Conservation (phyloP, 2,113 vertebrate species). For the Pseudorectes ferrugineus region DNA sequence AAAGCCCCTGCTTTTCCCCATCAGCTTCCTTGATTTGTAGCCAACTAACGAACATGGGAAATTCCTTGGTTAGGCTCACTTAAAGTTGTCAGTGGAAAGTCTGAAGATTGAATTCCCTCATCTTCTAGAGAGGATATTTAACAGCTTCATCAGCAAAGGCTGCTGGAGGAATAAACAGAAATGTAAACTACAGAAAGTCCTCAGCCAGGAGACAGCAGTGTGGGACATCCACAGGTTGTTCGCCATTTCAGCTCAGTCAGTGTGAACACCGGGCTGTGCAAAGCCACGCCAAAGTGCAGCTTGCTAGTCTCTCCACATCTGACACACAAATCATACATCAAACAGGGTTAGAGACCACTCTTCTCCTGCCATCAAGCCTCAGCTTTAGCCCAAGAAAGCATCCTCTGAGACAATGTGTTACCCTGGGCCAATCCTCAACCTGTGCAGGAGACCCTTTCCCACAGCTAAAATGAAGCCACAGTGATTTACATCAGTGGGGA, state of each 20-base stretch:
- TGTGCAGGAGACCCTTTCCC: not conserved
- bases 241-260: not conserved
- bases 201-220: not conserved
- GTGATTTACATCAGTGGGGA: not conserved
- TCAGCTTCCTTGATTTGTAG: not conserved
- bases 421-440: not conserved
- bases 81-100: constrained; percentile 29
- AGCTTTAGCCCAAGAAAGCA: not conserved
- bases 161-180: not conserved
- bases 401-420: not conserved
- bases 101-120: not conserved
- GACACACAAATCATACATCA: not conserved
- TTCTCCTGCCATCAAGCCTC: not conserved
- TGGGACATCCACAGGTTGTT: not conserved
- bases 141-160: not conserved
- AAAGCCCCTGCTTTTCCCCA: not conserved
- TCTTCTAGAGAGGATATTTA: not conserved
- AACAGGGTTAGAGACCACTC: not conserved
- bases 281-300: not conserved
- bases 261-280: not conserved
- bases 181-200: not conserved
- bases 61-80: constrained; percentile 12
- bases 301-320: not conserved
- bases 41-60: constrained; percentile 12
- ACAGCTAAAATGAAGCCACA: not conserved